These are phyloP conservation scores for Helicorthomorpha holstii DNA, from an alignment of 1,140 invertebrate species.

Conservation along the genomic window DNA sequence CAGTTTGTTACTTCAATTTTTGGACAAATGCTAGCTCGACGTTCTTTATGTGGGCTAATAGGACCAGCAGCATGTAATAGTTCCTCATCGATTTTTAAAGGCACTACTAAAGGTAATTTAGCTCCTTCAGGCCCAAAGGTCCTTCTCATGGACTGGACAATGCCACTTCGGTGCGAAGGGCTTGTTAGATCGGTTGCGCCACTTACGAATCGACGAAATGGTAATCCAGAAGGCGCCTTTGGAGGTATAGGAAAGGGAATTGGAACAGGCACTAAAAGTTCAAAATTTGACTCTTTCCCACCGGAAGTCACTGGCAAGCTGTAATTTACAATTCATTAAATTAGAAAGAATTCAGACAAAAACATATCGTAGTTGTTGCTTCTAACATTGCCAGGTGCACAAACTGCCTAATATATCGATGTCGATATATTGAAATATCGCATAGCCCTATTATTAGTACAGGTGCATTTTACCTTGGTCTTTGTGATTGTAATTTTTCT, in stretches of 20 bases:
- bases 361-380: too few relatives aligned
- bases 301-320: not conserved
- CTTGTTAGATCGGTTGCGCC: not conserved
- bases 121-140: not conserved
- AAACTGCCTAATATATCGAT: too few relatives aligned
- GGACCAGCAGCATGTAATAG: too few relatives aligned
- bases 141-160: not conserved
- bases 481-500: constrained; percentile 17
- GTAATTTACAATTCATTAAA: too few relatives aligned
- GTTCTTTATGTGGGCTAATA: not conserved
- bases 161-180: not conserved
- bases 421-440: too few relatives aligned
- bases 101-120: not conserved
- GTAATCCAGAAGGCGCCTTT: not conserved
- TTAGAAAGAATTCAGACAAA: too few relatives aligned
- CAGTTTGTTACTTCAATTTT: not conserved
- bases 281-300: not conserved
- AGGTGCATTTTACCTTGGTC: constrained; percentile 14
- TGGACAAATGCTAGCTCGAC: not conserved
- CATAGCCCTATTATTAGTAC: too few relatives aligned
- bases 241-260: not conserved
- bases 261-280: not conserved
- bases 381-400: too few relatives aligned
- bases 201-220: too few relatives aligned
- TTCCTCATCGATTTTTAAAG: not conserved